A percentile compares a stretch with the other conserved stretches of the same genome.
Conservation (phyloP, 1,140 invertebrate genomes). For the Saccostrea echinata region DNA sequence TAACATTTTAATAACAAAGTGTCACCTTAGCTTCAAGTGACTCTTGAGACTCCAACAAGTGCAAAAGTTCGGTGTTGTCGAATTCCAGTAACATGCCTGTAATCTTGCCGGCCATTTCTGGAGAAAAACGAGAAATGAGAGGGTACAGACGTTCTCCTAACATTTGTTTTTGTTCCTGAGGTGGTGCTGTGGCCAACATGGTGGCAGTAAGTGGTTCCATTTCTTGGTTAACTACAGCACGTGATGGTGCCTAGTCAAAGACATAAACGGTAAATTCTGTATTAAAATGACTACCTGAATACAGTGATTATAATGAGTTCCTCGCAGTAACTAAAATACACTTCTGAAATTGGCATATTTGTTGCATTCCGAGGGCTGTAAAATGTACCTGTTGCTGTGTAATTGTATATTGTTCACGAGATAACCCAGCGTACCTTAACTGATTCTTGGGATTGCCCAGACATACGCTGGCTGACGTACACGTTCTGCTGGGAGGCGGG, state of each 20-base stretch:
- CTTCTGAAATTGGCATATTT: too few relatives aligned
- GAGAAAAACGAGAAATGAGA: constrained; percentile 95
- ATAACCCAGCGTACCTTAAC: too few relatives aligned
- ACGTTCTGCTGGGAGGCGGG: constrained; percentile 44
- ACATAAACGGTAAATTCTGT: neutral
- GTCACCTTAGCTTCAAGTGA: constrained; percentile 94
- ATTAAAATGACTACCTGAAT: too few relatives aligned
- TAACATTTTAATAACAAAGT: neutral
- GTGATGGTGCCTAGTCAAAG: constrained; percentile 64
- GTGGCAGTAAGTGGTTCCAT: constrained; percentile 97
- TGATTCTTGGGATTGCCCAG: constrained; percentile 76
- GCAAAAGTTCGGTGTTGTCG: constrained; percentile 98
- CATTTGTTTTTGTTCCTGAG: constrained; percentile 99
- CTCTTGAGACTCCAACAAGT: constrained; percentile 98
- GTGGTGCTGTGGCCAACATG: constrained; percentile 95
- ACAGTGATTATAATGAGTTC: too few relatives aligned
- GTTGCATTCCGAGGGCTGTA: constrained; percentile 56
- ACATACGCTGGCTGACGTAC: constrained; percentile 82
- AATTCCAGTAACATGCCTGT: constrained; percentile 99
- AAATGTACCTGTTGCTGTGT: too few relatives aligned
- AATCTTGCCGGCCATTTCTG: constrained; percentile 97
- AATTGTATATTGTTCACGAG: too few relatives aligned
- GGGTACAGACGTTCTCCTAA: constrained; percentile 99
- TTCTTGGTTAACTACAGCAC: constrained; percentile 87
- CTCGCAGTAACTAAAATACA: too few relatives aligned